Evolutionary conservation across 92 coral and sea anemone genomes (phyloP).

Genomic region (Palythoa grandis): DNA sequence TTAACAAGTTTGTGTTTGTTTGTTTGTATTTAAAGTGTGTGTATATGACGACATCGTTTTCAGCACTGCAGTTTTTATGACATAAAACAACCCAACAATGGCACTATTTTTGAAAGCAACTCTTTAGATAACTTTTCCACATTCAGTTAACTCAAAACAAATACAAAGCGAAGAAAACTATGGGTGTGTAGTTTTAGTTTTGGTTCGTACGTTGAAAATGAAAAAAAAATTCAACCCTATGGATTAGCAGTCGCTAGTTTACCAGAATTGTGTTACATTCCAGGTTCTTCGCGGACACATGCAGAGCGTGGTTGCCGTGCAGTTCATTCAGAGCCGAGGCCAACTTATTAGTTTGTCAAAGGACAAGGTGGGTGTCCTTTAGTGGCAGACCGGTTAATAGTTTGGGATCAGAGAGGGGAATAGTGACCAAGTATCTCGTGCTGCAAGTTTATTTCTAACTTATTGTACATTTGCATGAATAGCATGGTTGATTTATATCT

Average conservation of each 20-base stretch:
- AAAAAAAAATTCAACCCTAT: background rate
- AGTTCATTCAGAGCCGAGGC: conserved; percentile 85
- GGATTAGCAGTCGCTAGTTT: background rate
- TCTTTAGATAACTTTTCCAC: no score
- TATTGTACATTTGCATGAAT: no score
- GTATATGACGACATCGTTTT: no score
- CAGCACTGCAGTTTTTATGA: no score
- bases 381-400: background rate
- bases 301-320: conserved; percentile 94
- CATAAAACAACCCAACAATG: no score
- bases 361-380: conserved; percentile 70
- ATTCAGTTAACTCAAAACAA: no score
- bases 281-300: conserved; percentile 96
- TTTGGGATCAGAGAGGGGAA: background rate
- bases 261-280: background rate
- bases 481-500: no score
- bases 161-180: no score
- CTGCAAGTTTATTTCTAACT: no score
- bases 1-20: no score
- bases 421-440: background rate
- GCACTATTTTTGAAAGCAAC: no score
- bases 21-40: no score
- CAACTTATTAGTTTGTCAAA: conserved; percentile 94
- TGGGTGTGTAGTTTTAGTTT: background rate
- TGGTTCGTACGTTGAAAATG: background rate